phyloP scores from a whole-genome alignment of 2,797 vertebrate species.

The Pangasius krempfi region DNA sequence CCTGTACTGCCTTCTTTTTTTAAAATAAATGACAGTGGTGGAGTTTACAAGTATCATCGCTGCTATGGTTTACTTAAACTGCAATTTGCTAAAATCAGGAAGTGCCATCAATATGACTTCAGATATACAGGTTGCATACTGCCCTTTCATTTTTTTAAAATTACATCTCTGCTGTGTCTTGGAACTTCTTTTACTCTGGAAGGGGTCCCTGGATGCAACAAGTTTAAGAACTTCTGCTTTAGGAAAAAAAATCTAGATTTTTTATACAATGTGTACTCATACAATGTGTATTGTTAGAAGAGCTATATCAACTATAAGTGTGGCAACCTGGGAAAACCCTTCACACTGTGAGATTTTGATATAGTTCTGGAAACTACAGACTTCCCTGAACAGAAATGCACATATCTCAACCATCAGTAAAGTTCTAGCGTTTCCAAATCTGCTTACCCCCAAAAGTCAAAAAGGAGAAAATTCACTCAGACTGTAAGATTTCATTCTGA shows the following conservation, averaged over 20 bases:
- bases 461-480: too few species aligned
- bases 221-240: too few species aligned
- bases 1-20: neutral
- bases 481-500: too few species aligned
- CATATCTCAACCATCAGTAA: neutral
- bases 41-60: neutral
- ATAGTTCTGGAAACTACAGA: neutral
- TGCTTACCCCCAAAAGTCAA: too few species aligned
- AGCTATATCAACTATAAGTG: neutral
- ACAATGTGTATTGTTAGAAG: neutral
- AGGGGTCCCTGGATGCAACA: too few species aligned
- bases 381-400: neutral
- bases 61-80: neutral
- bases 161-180: neutral
- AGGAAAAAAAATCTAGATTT: too few species aligned
- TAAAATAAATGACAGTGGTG: neutral
- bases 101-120: neutral
- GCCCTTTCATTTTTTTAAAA: neutral
- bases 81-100: neutral
- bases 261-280: neutral
- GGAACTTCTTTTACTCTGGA: neutral
- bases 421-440: neutral
- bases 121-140: neutral
- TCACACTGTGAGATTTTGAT: neutral
- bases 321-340: neutral